Evolutionary conservation across 1,140 invertebrate genomes (phyloP), one percentile per base, ranked within the genome.

Genomic region (Physella acuta): DNA sequence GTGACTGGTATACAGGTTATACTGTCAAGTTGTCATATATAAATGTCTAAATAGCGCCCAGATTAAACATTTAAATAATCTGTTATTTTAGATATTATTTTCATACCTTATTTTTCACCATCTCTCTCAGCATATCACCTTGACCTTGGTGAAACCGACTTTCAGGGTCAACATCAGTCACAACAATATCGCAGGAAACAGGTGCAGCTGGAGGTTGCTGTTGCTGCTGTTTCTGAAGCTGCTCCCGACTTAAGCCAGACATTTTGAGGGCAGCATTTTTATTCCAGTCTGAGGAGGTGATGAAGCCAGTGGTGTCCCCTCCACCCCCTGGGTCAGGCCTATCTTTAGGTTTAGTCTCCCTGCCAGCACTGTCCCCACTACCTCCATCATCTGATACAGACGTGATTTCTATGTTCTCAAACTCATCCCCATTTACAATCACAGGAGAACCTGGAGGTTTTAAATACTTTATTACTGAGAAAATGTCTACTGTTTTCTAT

Each of bases 401-500:
- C 26, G 72, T 67, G 26, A 84, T 78, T 67, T 84, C 83, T 31
- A 84, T 82, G 71, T 84, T 85, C 69, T 84, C 80, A 77, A 81
- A 85, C 76, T 85, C 83, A 71, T 85, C 83, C 37, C 82, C 83
- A 74, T 85, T 84, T 39, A 85, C 79, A 61, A 85, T 77, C 2
- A 85, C 81, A n/a, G 83, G 80, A 37, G 83, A 84, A 34, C 82
- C 83, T 85, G 58, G 8, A 65, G 28, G n/a, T n/a, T n/a, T n/a
- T n/a, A n/a, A n/a, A n/a, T n/a, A n/a, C n/a, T n/a, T n/a, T n/a
- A n/a, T n/a, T n/a, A n/a, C n/a, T n/a, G n/a, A n/a, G n/a, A n/a
- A n/a, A n/a, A n/a, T n/a, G n/a, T n/a, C n/a, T n/a, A n/a, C n/a
- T n/a, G n/a, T n/a, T n/a, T n/a, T n/a, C n/a, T n/a, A n/a, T n/a